A percentile compares a stretch with the other conserved stretches of the same genome.
These are phyloP conservation scores for Plecturocebus donacophilus DNA, from an alignment of 2,113 vertebrate genomes.

Conservation along the genomic window DNA sequence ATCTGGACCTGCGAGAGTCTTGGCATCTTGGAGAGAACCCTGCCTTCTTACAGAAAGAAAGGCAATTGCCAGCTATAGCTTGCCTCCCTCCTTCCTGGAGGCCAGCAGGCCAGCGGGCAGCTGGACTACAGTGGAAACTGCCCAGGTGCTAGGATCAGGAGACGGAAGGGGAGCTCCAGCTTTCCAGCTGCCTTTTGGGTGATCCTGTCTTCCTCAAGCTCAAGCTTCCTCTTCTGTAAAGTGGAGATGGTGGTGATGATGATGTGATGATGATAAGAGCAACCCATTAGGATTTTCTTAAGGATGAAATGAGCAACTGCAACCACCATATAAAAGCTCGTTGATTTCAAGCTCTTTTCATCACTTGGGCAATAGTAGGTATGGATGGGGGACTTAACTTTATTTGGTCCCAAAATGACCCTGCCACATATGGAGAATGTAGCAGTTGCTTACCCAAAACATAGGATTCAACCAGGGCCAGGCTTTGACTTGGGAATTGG, in stretches of 20 bases:
- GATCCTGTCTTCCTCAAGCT: background rate
- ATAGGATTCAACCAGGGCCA: background rate
- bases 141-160: background rate
- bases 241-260: background rate
- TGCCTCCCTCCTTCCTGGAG: background rate
- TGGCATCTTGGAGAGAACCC: slow-evolving; percentile 57
- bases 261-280: background rate
- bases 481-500: background rate
- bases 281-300: background rate
- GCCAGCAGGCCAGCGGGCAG: background rate
- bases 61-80: background rate
- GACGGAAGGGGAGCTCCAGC: background rate
- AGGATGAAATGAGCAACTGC: background rate
- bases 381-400: background rate
- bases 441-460: background rate
- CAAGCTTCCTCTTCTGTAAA: background rate
- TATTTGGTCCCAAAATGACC: background rate
- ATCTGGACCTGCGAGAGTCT: background rate
- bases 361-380: background rate
- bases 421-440: background rate
- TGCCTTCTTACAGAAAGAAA: background rate
- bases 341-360: background rate
- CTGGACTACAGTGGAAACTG: background rate
- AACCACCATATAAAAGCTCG: background rate
- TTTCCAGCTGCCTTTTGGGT: background rate